Conservation (phyloP, 2,888 invertebrate species). For the Aspidiotus rigidus region DNA sequence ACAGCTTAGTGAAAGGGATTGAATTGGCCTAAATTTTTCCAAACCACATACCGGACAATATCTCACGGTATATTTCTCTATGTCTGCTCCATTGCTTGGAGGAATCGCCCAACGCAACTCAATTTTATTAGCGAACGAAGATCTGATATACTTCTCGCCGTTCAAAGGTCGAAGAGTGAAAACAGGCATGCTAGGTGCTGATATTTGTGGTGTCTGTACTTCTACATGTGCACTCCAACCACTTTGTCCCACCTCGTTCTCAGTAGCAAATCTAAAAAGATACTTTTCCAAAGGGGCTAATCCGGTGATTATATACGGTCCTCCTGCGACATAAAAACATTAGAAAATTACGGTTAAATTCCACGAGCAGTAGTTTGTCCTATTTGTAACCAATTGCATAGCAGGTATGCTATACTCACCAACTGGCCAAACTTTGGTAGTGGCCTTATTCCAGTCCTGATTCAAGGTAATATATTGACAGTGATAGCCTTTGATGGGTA, state of each 20-base stretch:
- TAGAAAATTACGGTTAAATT: no score
- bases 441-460: conserved; percentile 59
- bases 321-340: conserved; percentile 45
- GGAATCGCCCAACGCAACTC: conserved; percentile 77
- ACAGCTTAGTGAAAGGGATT: conserved; percentile 44
- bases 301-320: conserved; percentile 70
- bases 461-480: conserved; percentile 65
- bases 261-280: conserved; percentile 73
- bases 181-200: conserved; percentile 64
- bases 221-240: conserved; percentile 57
- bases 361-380: no score
- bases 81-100: conserved; percentile 80
- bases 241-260: conserved; percentile 73
- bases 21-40: not conserved
- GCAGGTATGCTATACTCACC: conserved; percentile 43
- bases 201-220: conserved; percentile 64
- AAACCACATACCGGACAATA: conserved; percentile 64
- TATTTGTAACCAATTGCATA: no score
- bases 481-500: conserved; percentile 63
- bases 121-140: conserved; percentile 65
- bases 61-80: conserved; percentile 68
- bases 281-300: conserved; percentile 67
- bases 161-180: conserved; percentile 47
- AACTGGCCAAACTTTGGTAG: conserved; percentile 67
- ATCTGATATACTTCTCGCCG: conserved; percentile 49